phyloP scores from a whole-genome alignment of 2,888 invertebrate genomes.

The Congeria kusceri region DNA sequence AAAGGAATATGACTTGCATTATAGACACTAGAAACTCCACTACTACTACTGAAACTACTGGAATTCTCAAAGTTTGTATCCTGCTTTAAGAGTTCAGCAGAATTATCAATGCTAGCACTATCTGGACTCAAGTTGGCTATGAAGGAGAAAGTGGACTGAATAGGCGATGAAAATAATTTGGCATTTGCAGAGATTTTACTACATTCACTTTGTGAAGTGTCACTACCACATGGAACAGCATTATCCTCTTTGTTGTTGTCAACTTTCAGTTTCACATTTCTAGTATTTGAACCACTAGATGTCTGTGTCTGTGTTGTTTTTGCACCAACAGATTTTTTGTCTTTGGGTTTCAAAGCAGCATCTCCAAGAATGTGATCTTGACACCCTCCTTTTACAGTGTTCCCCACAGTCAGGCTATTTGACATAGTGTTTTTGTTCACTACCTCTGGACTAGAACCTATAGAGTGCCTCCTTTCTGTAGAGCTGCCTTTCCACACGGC shows the following conservation, averaged over 20 bases:
- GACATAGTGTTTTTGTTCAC: conserved; percentile 55
- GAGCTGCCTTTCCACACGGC: conserved; percentile 80
- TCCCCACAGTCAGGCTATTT: conserved; percentile 17
- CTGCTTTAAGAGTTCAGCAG: not conserved
- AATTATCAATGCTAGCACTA: conserved; percentile 5
- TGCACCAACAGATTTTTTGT: not conserved
- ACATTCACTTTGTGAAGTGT: conserved; percentile 30
- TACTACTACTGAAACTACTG: conserved; percentile 21
- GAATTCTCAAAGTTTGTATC: conserved; percentile 33
- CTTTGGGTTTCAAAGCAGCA: conserved; percentile 11
- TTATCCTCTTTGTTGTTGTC: conserved; percentile 10
- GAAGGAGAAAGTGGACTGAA: conserved; percentile 24
- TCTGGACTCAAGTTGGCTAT: conserved; percentile 13
- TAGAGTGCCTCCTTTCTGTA: conserved; percentile 79
- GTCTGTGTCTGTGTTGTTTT: not conserved
- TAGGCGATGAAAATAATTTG: conserved; percentile 28
- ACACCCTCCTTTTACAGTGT: conserved; percentile 45
- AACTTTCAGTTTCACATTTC: not conserved
- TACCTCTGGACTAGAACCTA: conserved; percentile 79
- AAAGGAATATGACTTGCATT: conserved; percentile 27
- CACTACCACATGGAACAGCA: conserved; percentile 34
- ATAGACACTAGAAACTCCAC: conserved; percentile 22
- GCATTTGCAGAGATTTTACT: conserved; percentile 16
- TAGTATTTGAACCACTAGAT: not conserved
- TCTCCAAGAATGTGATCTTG: conserved; percentile 50